Conservation (phyloP, 2,888 invertebrate genomes). For the Eucriotettix oculatus region DNA sequence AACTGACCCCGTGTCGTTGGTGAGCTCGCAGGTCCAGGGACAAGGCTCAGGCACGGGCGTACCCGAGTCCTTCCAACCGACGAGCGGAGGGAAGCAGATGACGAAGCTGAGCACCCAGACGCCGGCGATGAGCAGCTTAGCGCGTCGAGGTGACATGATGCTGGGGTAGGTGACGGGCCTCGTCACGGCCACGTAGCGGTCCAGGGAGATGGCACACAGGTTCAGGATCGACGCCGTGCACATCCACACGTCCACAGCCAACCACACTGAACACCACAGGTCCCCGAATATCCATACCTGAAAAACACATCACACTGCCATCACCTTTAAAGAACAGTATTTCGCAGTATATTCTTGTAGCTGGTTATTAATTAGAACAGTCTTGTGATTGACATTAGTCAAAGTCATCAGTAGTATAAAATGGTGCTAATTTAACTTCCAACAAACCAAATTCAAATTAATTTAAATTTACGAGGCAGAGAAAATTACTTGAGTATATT, state of each 20-base stretch:
- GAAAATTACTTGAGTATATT: too few species aligned
- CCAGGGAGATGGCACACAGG: slow-evolving; percentile 86
- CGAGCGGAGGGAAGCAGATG: slow-evolving; percentile 90
- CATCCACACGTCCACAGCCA: slow-evolving; percentile 97
- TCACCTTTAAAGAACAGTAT: too few species aligned
- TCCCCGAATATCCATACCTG: slow-evolving; percentile 95
- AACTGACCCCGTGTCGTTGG: slow-evolving; percentile 58
- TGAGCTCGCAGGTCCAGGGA: slow-evolving; percentile 78
- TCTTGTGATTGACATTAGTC: too few species aligned
- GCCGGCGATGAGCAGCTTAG: slow-evolving; percentile 73
- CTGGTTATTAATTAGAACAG: too few species aligned
- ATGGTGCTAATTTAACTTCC: too few species aligned
- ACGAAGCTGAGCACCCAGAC: slow-evolving; percentile 92
- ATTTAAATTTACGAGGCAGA: too few species aligned
- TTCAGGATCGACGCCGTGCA: slow-evolving; percentile 95
- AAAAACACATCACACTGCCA: slow-evolving; percentile 9
- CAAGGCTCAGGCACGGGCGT: slow-evolving; percentile 24
- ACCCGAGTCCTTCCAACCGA: slow-evolving; percentile 72
- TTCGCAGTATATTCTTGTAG: too few species aligned
- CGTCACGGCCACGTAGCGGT: slow-evolving; percentile 92
- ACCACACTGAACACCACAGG: slow-evolving; percentile 91
- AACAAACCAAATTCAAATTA: too few species aligned
- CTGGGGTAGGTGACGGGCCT: slow-evolving; percentile 87
- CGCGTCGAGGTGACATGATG: slow-evolving; percentile 32
- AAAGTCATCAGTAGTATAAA: too few species aligned